Evolutionary conservation across 2,888 invertebrate genomes (phyloP), one percentile per base, ranked within the genome.

Genomic region (Dastarcus helophoroides): DNA sequence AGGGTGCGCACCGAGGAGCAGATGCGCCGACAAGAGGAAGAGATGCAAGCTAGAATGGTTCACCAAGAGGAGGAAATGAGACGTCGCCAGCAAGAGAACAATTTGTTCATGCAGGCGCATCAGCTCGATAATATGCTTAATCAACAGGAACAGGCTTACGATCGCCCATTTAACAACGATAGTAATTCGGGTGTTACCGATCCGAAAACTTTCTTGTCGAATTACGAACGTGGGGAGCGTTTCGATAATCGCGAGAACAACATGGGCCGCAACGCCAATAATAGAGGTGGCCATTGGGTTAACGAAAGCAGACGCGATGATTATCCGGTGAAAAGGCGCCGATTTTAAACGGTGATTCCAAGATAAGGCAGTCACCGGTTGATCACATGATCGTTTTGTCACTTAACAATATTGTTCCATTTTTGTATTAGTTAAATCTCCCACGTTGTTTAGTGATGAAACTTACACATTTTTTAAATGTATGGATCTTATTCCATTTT

Each of bases 81-180:
- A 29, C 73, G 86, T 42, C 69, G 88, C 10, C 86, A 86, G 55
- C 83, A 88, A 60, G 86, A 89, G 63, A 88, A 88, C 61, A 83
- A 76, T 43, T 65, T 88, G 37, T 86, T 88, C 47, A 82, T 85
- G 71, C 86, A 88, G 72, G 82, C 62, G 3, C 63, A 64, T 43
- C 63, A 64, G 41, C 45, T 65, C 37, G 62, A 61, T 42, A 63
- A 56, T 35, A 64, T 81, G 63, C 58, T 82, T 35, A 79, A 81
- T 47, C 76, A 79, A 44, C 76, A 78, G 55, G 80, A 81, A 49
- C 72, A 74, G 48, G 69, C 50, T 22, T 56, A 49, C 37, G 54
- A 44, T 10, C 35, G 40, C 15, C 36, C 40, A 11, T 37, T 31
- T 29, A 33, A 35, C 13, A 23, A 31, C 8, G 22, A 21, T 5